Evolutionary conservation across 92 coral and sea anemone genomes (phyloP), one percentile per base, ranked within the genome.

Genomic region (Micromussa lordhowensis): DNA sequence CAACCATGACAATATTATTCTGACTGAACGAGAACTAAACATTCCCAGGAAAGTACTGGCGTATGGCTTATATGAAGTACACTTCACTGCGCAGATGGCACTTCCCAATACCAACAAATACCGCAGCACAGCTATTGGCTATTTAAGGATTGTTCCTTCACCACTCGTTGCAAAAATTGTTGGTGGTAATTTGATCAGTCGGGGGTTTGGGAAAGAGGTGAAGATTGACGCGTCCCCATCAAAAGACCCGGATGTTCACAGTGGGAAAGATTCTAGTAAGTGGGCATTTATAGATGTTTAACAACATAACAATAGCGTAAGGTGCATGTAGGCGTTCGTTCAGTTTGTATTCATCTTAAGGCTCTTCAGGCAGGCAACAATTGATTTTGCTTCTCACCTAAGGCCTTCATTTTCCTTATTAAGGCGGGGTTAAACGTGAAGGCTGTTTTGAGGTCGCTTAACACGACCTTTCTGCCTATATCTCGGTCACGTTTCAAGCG

Each of bases 201-300:
- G 92, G 71, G 94, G 92, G 51, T 84, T 88, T 92, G 94, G 94
- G 36, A 85, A 63, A 54, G 74, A 78, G 22, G n/a, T 88, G 30
- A 75, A 35, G 36, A 30, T 92, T 19, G 77, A 92, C 73, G 94
- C 85, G 26, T 84, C 94, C 10, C 61, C 26, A 83, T 92, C 94
- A 5, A 80, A 86, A 48, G 94, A 92, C 82, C 89, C 89, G 31
- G 94, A 92, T 78, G 75, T 88, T 35, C 86, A 88, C 69, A 48
- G 35, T 21, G 89, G 53, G 51, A 35, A 85, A 74, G 82, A 82
- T 34, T 74, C 86, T 78, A 92, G 94, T 88, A 54, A 82, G 88
- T 34, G 64, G 0, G 32, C 68, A 54, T 66, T 48, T 61, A 78
- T 38, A 19, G 48, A 44, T 11, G 10, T 44, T 44, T 8, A 8